These are phyloP conservation scores for Toxostoma redivivum DNA, from an alignment of 2,113 vertebrate species.

Conservation along the genomic window DNA sequence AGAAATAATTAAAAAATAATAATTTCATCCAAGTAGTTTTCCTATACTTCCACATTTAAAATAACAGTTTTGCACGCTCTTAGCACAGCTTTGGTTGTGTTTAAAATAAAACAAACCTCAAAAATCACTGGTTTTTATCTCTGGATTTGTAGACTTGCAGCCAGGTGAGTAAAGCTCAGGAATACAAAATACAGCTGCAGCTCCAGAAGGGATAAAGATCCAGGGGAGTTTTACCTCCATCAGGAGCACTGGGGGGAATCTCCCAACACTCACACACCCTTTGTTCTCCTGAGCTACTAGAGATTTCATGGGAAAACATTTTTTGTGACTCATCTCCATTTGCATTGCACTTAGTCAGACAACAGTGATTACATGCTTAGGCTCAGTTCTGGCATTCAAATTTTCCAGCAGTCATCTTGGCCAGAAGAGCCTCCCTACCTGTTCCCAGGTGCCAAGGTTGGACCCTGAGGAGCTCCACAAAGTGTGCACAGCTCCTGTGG, in stretches of 20 bases:
- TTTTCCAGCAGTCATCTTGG: neutral
- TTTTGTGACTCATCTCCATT: conserved; percentile 25
- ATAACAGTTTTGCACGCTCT: rapidly evolving
- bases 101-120: neutral
- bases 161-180: neutral
- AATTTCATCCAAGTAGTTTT: rapidly evolving
- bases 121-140: too few relatives aligned
- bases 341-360: conserved; percentile 3
- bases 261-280: neutral
- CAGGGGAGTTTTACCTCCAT: neutral
- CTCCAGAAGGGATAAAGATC: rapidly evolving
- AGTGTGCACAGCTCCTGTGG: rapidly evolving
- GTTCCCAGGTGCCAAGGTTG: neutral
- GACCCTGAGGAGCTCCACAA: rapidly evolving
- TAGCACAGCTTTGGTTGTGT: neutral
- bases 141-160: too few relatives aligned
- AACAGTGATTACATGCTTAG: neutral
- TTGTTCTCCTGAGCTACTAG: neutral
- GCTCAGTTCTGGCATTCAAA: neutral
- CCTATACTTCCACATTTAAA: neutral
- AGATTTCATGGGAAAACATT: neutral
- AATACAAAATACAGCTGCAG: neutral
- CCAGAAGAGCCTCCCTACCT: neutral
- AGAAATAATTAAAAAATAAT: neutral
- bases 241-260: neutral